phyloP scores from a whole-genome alignment of 2,888 invertebrate species.

The Marronus borbonicus region DNA sequence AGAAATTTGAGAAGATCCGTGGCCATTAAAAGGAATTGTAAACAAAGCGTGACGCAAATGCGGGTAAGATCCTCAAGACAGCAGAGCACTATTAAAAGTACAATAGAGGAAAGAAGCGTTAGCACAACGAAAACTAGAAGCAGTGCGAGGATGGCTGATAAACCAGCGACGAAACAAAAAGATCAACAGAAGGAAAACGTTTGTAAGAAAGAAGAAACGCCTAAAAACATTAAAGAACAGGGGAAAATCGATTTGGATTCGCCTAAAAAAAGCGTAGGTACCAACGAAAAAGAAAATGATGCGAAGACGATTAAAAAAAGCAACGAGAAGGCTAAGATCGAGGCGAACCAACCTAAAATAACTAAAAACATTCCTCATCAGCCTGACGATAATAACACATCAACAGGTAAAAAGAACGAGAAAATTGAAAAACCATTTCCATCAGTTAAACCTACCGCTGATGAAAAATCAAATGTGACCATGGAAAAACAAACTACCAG shows the following conservation, averaged over 20 bases:
- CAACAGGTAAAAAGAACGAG: too few relatives aligned
- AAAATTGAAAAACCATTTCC: neutral
- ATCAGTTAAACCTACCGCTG: neutral
- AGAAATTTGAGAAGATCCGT: slow-evolving; percentile 40
- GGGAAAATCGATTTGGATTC: slow-evolving; percentile 12
- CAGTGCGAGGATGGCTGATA: neutral
- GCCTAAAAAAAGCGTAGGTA: slow-evolving; percentile 25
- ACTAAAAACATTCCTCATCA: neutral
- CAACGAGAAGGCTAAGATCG: slow-evolving; percentile 15
- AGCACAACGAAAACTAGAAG: slow-evolving; percentile 30
- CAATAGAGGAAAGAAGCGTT: slow-evolving; percentile 7
- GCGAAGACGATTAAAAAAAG: neutral
- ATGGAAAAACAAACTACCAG: slow-evolving; percentile 36
- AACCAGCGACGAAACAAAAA: neutral
- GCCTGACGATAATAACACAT: too few relatives aligned
- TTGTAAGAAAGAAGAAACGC: slow-evolving; percentile 52
- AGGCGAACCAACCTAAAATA: slow-evolving; percentile 14
- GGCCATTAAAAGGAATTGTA: slow-evolving; percentile 23
- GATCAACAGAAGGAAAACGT: slow-evolving; percentile 42
- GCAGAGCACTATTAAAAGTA: slow-evolving; percentile 10
- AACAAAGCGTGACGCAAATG: slow-evolving; percentile 30
- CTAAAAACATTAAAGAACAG: slow-evolving; percentile 38
- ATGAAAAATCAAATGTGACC: slow-evolving; percentile 19
- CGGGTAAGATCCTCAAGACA: slow-evolving; percentile 26
- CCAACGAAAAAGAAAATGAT: neutral